These are phyloP conservation scores for Drusus annulatus DNA, from an alignment of 1,140 invertebrate genomes.

Conservation along the genomic window DNA sequence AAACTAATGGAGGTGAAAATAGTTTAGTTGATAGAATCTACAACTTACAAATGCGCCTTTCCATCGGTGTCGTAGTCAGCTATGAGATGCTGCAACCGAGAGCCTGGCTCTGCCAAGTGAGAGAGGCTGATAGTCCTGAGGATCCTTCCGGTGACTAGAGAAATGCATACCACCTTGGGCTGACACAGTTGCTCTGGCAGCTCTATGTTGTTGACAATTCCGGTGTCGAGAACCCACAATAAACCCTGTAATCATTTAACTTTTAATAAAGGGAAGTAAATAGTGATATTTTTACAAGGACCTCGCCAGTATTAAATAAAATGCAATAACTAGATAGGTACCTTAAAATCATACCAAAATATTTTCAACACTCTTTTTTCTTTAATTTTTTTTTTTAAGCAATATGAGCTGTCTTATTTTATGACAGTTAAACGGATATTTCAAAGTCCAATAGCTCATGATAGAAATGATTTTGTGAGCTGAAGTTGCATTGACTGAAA, in stretches of 20 bases:
- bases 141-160: conserved; percentile 72
- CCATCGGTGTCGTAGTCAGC: conserved; percentile 67
- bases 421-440: too few species aligned
- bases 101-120: conserved; percentile 66
- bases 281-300: too few species aligned
- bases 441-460: too few species aligned
- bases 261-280: too few species aligned
- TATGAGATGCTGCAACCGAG: conserved; percentile 74
- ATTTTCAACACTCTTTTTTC: too few species aligned
- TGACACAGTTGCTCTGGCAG: conserved; percentile 69
- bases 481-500: too few species aligned
- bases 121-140: conserved; percentile 73
- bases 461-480: too few species aligned
- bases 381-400: too few species aligned
- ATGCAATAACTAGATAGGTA: too few species aligned
- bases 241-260: conserved; percentile 62
- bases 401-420: too few species aligned
- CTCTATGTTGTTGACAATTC: conserved; percentile 73
- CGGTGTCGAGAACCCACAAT: conserved; percentile 76
- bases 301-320: too few species aligned
- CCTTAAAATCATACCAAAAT: too few species aligned
- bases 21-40: not conserved
- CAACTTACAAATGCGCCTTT: conserved; percentile 59
- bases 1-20: not conserved
- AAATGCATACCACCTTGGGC: conserved; percentile 74